Evolutionary conservation across 1,140 invertebrate genomes (phyloP), one percentile per base, ranked within the genome.

Genomic region (Drosophila sulfurigaster): DNA sequence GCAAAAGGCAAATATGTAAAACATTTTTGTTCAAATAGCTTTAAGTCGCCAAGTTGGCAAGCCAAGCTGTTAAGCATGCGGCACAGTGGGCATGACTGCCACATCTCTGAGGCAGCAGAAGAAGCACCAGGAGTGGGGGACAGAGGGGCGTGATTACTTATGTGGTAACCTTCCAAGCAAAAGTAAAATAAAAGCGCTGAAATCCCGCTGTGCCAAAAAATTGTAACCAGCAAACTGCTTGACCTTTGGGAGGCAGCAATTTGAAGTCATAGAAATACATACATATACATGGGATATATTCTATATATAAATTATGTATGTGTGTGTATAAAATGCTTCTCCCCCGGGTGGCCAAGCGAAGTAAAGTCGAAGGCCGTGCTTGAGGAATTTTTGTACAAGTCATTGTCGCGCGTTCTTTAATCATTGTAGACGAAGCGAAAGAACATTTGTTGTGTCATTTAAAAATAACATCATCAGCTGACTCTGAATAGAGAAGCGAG

Each of bases 1-100:
- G 81, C 77, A 73, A 73, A 77, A 63, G 66, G 58, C 77, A 85
- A 85, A 80, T 85, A 85, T 83, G 81, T 81, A 85, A 85, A 83
- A 59, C 78, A 83, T 83, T 85, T 81, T 38, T 68, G 64, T 62
- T 48, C 52, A 48, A 77, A 77, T 77, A 60, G 52, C 67, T 83
- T 78, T 51, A 68, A 83, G 65, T 82, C 80, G 80, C 80, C 65
- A 64, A 56, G 66, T 69, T 62, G 64, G 45, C 79, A 66, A 71
- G 16, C 51, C 20, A 66, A 66, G 56, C 56, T 67, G 64, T 32
- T 57, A 48, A 67, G 52, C 49, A 13, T 7, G 56, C 10, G 30
- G 32, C 25, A 16, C 15, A 10, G 15, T 25, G n/a, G 49, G 71
- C 38, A 48, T 46, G 71, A 8, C 32, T 5, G 32, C 7, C 5